phyloP scores from a whole-genome alignment of 2,113 vertebrate genomes.

The Brienomyrus longianalis region DNA sequence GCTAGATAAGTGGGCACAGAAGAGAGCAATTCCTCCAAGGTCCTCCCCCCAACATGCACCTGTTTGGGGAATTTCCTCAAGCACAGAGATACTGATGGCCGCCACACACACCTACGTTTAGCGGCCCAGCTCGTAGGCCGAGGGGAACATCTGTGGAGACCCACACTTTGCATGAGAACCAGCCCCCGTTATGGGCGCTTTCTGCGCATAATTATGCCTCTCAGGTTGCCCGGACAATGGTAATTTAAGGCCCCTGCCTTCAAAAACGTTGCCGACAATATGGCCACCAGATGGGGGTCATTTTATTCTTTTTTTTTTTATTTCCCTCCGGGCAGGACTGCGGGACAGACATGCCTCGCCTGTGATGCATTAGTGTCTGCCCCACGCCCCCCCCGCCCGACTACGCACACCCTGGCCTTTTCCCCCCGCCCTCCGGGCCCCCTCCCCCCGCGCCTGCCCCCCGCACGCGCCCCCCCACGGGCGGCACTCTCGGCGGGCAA shows the following conservation, averaged over 20 bases:
- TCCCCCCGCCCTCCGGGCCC: too few species aligned
- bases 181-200: constrained; percentile 42
- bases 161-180: constrained; percentile 43
- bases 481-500: too few species aligned
- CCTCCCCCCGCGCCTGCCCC: too few species aligned
- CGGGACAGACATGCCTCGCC: constrained; percentile 6
- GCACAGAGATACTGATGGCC: constrained; percentile 36
- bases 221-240: constrained; percentile 29
- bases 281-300: constrained; percentile 41
- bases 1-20: not conserved
- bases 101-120: constrained; percentile 47
- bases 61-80: constrained; percentile 31
- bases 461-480: too few species aligned
- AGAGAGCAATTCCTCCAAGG: constrained; percentile 27
- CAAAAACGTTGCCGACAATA: constrained; percentile 44
- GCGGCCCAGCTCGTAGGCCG: constrained; percentile 21
- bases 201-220: constrained; percentile 49
- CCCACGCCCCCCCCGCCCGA: not conserved
- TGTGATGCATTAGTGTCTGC: constrained; percentile 26
- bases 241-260: constrained; percentile 48
- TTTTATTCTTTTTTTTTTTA: constrained; percentile 25
- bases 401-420: too few species aligned
- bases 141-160: constrained; percentile 32
- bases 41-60: constrained; percentile 26
- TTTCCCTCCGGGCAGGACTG: constrained; percentile 10